Conservation (phyloP, 2,797 vertebrate genomes). For the Sparus aurata region DNA sequence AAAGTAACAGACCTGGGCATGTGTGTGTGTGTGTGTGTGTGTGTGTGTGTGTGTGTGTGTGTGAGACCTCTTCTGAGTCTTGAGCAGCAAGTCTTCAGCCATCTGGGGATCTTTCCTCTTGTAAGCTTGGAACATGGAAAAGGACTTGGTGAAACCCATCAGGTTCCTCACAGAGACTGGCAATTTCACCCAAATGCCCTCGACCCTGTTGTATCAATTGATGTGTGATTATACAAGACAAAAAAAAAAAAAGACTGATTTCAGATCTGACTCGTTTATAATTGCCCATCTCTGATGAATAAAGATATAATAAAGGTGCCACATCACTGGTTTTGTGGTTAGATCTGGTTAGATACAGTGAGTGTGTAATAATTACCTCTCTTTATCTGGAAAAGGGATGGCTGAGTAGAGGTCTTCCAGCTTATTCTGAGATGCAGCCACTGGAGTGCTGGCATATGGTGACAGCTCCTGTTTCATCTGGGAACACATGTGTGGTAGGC, state of each 20-base stretch:
- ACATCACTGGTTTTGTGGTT: neutral
- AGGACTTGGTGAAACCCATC: conserved; percentile 75
- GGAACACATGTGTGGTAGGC: neutral
- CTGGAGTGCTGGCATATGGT: conserved; percentile 63
- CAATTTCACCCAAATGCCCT: conserved; percentile 50
- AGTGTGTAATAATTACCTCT: conserved; percentile 71
- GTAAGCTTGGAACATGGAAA: conserved; percentile 80
- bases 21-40: neutral
- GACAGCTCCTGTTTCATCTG: conserved; percentile 68
- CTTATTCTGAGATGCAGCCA: conserved; percentile 47
- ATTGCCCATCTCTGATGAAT: neutral
- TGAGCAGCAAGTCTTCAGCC: conserved; percentile 70
- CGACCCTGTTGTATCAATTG: conserved; percentile 64
- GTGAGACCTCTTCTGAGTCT: conserved; percentile 69
- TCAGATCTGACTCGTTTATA: neutral
- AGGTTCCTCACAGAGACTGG: conserved; percentile 57
- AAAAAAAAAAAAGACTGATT: neutral
- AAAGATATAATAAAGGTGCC: neutral
- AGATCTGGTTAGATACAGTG: neutral
- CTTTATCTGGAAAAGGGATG: conserved; percentile 82
- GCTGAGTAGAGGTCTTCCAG: conserved; percentile 75
- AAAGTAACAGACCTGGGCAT: neutral
- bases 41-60: neutral
- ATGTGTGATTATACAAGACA: neutral
- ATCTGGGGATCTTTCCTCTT: conserved; percentile 56